A percentile compares a stretch with the other conserved stretches of the same genome.
These are phyloP conservation scores for Bembecia ichneumoniformis DNA, from an alignment of 2,888 invertebrate genomes.

Conservation along the genomic window DNA sequence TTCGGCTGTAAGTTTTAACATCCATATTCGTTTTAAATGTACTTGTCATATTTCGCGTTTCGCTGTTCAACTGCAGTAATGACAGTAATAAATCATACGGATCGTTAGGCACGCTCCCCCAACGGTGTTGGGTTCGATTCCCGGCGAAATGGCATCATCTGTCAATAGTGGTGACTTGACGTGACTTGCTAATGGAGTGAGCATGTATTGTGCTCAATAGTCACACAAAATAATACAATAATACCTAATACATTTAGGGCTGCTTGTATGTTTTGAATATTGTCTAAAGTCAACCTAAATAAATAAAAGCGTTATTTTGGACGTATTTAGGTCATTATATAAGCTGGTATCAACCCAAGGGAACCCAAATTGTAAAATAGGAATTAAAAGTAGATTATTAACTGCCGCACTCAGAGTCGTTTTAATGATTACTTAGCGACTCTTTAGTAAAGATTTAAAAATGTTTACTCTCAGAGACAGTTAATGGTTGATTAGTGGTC, in stretches of 20 bases:
- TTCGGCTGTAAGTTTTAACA: slow-evolving; percentile 9
- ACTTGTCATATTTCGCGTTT: slow-evolving; percentile 41
- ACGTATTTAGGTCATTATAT: too few species aligned
- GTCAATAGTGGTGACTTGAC: slow-evolving; percentile 70
- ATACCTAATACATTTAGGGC: not conserved
- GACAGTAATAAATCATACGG: slow-evolving; percentile 72
- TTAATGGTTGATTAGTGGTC: too few species aligned
- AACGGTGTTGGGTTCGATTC: slow-evolving; percentile 61
- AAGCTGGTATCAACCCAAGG: too few species aligned
- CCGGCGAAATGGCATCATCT: slow-evolving; percentile 70
- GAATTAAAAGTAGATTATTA: too few species aligned
- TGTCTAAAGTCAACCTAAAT: too few species aligned
- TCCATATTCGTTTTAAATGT: slow-evolving; percentile 7
- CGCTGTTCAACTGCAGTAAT: slow-evolving; percentile 41
- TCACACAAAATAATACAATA: slow-evolving; percentile 14
- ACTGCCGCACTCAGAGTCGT: too few species aligned
- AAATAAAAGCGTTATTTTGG: too few species aligned
- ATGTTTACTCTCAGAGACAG: too few species aligned
- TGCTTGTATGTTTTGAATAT: not conserved
- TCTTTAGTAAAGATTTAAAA: too few species aligned
- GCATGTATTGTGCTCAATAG: slow-evolving; percentile 47
- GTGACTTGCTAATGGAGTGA: slow-evolving; percentile 65
- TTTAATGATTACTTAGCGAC: too few species aligned
- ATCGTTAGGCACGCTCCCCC: slow-evolving; percentile 67
- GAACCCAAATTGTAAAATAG: too few species aligned